phyloP scores from a whole-genome alignment of 1,140 invertebrate genomes.

The Orchesella cincta region DNA sequence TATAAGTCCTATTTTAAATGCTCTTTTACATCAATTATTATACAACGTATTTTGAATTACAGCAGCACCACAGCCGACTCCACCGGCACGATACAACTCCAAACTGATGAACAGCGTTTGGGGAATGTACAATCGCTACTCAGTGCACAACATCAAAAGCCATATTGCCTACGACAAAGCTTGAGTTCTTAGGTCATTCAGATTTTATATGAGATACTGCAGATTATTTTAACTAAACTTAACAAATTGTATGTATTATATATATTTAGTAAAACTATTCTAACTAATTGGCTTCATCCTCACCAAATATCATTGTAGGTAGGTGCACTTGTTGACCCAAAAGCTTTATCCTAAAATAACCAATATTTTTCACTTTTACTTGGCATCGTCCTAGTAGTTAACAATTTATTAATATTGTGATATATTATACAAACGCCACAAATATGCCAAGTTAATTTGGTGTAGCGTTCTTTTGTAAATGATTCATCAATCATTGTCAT shows the following conservation, averaged over 20 bases:
- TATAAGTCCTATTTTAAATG: constrained; percentile 16
- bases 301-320: no score
- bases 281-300: no score
- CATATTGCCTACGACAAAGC: constrained; percentile 39
- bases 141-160: constrained; percentile 50
- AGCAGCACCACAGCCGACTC: constrained; percentile 49
- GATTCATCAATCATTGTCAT: no score
- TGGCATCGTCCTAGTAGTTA: no score
- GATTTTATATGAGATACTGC: constrained; percentile 28
- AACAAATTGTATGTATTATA: constrained; percentile 7
- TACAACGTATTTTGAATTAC: constrained; percentile 8
- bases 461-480: no score
- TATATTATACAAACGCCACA: no score
- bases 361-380: no score
- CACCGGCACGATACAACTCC: constrained; percentile 75
- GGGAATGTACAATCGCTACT: constrained; percentile 72
- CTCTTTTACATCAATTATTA: background rate
- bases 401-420: no score
- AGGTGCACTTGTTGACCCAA: no score
- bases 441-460: no score
- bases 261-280: no score
- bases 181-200: constrained; percentile 27
- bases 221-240: background rate
- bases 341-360: no score
- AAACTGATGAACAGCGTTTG: constrained; percentile 88